Base-by-base conservation (phyloP, 2,113 vertebrate species). In the Oryctolagus cuniculus region DNA sequence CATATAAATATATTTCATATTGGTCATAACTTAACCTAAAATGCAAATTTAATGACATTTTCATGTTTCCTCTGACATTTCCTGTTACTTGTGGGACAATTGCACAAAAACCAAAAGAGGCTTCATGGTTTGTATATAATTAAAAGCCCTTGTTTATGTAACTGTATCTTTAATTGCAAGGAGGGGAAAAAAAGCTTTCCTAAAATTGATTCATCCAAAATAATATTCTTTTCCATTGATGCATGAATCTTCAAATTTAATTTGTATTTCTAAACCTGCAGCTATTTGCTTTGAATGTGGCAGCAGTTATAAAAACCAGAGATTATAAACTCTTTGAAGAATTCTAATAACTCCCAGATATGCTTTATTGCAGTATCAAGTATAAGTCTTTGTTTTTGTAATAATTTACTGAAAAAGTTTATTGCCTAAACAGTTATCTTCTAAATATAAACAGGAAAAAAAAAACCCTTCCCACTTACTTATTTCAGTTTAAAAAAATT, bases 1-100 rank as follows among this genome's bases (percentile, higher is more conserved):
- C 15, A 79, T 74, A 63, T 6, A 87, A 49, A 70, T 93, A 27
- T 78, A 70, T 75, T 95, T 73, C 53, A 74, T 55, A 4, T 87
- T 78, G 31, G 0, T 3, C 24, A 64, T 78, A 91, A n/a, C 87
- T 91, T 93, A 58, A 58, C 53, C 95, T 92, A 90, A 69, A 72
- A 27, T 67, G 7, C 53, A 83, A 81, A 80, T 69, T 74, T 63
- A 82, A 87, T 8, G 25, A 1, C 19, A 24, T 36, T 64, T 96
- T 72, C 24, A 83, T 24, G 2, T 70, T 67, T 93, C 34, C 27
- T 58, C 21, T 69, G 74, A 63, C 8, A 51, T 94, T 79, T 90
- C 3, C 5, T 27, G 0, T 85, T 31, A 92, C 22, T 87, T 92
- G 4, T 34, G 19, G 11, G 0, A 49, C 5, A 1, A 44, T 44